A percentile compares a stretch with the other conserved stretches of the same genome.
phyloP scores from a whole-genome alignment of 1,140 invertebrate genomes.

The Ylistrum balloti region DNA sequence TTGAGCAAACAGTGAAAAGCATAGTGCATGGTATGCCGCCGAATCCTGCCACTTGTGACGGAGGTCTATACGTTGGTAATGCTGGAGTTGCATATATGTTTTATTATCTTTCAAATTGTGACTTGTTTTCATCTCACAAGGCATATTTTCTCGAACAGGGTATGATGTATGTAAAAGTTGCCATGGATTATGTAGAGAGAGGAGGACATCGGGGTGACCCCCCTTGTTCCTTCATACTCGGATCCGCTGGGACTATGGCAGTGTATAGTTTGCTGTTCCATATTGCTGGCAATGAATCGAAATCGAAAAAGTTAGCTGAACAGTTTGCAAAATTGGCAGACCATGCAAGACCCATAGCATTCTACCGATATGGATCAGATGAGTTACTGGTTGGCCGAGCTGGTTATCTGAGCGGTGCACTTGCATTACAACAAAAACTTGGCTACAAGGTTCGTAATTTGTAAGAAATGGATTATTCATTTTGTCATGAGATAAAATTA shows the following conservation, averaged over 20 bases:
- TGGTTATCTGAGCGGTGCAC: slow-evolving; percentile 89
- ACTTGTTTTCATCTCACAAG: slow-evolving; percentile 73
- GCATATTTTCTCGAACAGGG: slow-evolving; percentile 75
- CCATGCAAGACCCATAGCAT: slow-evolving; percentile 84
- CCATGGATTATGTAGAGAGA: slow-evolving; percentile 69
- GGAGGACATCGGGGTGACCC: slow-evolving; percentile 63
- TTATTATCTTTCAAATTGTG: slow-evolving; percentile 79
- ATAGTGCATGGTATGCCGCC: slow-evolving; percentile 70
- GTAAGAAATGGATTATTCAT: not conserved
- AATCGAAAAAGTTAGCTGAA: slow-evolving; percentile 68
- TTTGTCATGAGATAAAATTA: too few relatives aligned
- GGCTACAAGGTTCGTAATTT: slow-evolving; percentile 61
- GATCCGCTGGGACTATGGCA: slow-evolving; percentile 82
- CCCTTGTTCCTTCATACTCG: slow-evolving; percentile 82
- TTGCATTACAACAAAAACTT: slow-evolving; percentile 85
- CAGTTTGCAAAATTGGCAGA: slow-evolving; percentile 77
- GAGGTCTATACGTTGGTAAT: slow-evolving; percentile 83
- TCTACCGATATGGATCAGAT: slow-evolving; percentile 89
- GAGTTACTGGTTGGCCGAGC: slow-evolving; percentile 92
- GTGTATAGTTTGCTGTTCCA: slow-evolving; percentile 80
- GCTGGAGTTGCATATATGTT: slow-evolving; percentile 84
- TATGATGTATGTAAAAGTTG: slow-evolving; percentile 75
- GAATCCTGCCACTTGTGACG: slow-evolving; percentile 79
- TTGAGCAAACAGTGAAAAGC: slow-evolving; percentile 62
- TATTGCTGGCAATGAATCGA: slow-evolving; percentile 70